These are phyloP conservation scores for Typhlichthys subterraneus DNA, from an alignment of 2,797 vertebrate genomes.

Conservation along the genomic window DNA sequence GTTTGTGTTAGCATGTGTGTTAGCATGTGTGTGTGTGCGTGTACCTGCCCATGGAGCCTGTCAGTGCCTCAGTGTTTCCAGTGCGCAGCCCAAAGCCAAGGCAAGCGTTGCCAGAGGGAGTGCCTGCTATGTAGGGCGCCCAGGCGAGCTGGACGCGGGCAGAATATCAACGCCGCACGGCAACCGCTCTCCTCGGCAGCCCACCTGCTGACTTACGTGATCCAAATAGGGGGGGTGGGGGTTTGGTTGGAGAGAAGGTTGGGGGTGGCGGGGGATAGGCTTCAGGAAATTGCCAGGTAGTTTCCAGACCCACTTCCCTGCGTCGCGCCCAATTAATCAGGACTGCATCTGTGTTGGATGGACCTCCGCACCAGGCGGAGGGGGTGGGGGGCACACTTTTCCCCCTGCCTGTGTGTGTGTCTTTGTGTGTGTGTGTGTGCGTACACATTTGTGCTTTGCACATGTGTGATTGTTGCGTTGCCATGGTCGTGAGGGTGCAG, in stretches of 20 bases:
- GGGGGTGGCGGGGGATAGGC: constrained; percentile 43
- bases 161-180: constrained; percentile 83
- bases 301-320: constrained; percentile 84
- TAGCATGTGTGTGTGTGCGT: constrained; percentile 50
- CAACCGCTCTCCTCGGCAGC: constrained; percentile 79
- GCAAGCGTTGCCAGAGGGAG: constrained; percentile 81
- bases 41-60: constrained; percentile 68
- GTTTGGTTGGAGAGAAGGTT: constrained; percentile 40
- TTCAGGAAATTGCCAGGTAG: constrained; percentile 84
- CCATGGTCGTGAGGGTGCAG: not conserved
- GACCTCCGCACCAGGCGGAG: constrained; percentile 64
- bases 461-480: constrained; percentile 4
- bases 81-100: constrained; percentile 77
- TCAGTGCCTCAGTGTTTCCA: constrained; percentile 74
- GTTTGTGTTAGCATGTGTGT: no score
- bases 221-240: constrained; percentile 66
- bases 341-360: constrained; percentile 82
- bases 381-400: constrained; percentile 40
- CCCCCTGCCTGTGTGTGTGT: constrained; percentile 26
- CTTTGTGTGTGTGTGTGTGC: constrained; percentile 9
- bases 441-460: not conserved
- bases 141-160: constrained; percentile 77
- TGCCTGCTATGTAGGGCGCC: constrained; percentile 84
- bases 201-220: constrained; percentile 82
- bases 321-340: constrained; percentile 85